Base-by-base conservation (phyloP, 2,888 invertebrate species). In the Drosophila macrospina region DNA sequence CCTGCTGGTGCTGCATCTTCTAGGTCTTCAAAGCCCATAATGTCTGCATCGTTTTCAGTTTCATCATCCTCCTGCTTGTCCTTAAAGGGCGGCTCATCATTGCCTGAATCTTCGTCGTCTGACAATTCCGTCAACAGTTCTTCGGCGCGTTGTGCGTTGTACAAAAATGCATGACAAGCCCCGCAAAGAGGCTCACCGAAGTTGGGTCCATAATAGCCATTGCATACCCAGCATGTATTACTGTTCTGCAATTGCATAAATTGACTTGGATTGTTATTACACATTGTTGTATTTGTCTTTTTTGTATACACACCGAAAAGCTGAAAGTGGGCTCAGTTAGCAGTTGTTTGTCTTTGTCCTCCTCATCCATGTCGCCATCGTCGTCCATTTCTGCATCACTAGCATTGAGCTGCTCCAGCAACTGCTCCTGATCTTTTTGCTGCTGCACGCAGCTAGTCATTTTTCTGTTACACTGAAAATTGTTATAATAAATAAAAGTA, bases 101-200 rank as follows among this genome's bases (percentile, higher is more conserved):
- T 98, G 0, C 98, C 98, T 0, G 98, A 98, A 91, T 98, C 98
- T 77, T 97, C 97, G 61, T 98, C 98, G 5, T 96, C 96, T 67
- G 94, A 93, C 71, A 54, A 89, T 90, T 69, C 94, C 4, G 91
- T 91, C 10, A 91, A 74, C 13, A 89, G 28, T 13, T 92, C 91
- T 57, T 93, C 92, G 2, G 87, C 79, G 1, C 89, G 80, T 55
- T 92, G 91, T 89, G 96, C 95, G 0, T 97, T 97, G 90, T 96
- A 98, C n/a, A 98, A 93, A 92, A 98, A 98, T 42, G 97, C 94
- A 91, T 98, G 98, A 88, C 98, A 98, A 0, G 97, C 97, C 13
- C 96, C 95, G 92, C 98, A 98, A 0, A 98, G 95, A 8, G 98
- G 98, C 90, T 98, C 97, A 28, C 96, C 97, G 91, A 96, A 98